Evolutionary conservation across 2,888 invertebrate genomes (phyloP), one percentile per base, ranked within the genome.

Genomic region (Myathropa florea): DNA sequence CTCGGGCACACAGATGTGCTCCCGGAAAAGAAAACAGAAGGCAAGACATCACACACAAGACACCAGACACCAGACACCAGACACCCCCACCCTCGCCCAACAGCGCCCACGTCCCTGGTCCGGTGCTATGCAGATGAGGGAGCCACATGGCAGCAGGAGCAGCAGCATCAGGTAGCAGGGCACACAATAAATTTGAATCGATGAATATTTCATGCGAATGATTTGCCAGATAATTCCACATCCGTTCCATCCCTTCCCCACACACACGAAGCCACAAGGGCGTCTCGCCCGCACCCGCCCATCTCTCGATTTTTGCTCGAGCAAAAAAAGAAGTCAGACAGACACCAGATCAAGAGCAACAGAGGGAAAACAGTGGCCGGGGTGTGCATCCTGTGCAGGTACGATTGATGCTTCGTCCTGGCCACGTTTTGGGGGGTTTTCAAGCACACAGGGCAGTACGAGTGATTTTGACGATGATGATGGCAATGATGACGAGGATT

Each of bases 201-300:
- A 89, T 90, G 90, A 90, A 90, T 90, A 90, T 90, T 90, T 90
- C 89, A 90, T 90, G 88, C 83, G 88, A 89, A 89, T 88, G 89
- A 89, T 90, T 89, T 90, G 89, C 87, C 88, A 89, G 90, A 88
- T 89, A 89, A 90, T 88, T 89, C 90, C 78, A 70, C 72, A 65
- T 88, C 84, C 83, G 82, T 78, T 83, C 60, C 80, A 70, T 59
- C 84, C 81, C 64, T 46, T 60, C 46, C 26, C 30, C 78, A 28
- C 70, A 28, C 10, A 18, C 55, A 36, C 53, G 30, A 28, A 59
- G 26, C 36, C 46, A 59, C 59, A 71, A 77, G 39, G 36, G 60
- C 65, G 57, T 46, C 53, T 61, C 24, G 30, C 18, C 64, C 10
- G 7, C 23, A 24, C 39, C 18, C 53, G 18, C 53, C n/a, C 61